phyloP scores from a whole-genome alignment of 2,797 vertebrate species.

The Mus spretus region DNA sequence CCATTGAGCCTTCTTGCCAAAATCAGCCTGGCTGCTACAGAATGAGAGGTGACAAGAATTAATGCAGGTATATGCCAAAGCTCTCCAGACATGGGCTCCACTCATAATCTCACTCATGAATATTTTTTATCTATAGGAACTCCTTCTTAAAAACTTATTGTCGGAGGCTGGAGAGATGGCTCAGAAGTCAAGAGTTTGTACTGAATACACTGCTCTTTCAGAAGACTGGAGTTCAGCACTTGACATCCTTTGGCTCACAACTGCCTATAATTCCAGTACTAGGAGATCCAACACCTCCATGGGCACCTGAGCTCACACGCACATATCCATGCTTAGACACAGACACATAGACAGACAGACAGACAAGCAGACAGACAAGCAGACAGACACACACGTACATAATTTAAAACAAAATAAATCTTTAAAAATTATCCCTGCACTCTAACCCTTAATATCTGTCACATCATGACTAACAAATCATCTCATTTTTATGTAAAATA shows the following conservation, averaged over 20 bases:
- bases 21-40: background rate
- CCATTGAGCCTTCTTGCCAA: background rate
- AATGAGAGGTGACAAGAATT: background rate
- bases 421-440: background rate
- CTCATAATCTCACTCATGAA: background rate
- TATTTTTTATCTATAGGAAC: slow-evolving; percentile 40
- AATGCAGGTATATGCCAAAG: background rate
- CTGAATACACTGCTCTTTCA: background rate
- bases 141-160: background rate
- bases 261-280: too few species aligned
- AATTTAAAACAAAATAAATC: slow-evolving; percentile 6
- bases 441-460: slow-evolving; percentile 36
- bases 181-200: background rate
- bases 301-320: background rate
- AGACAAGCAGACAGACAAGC: background rate
- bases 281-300: background rate
- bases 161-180: background rate
- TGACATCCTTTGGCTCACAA: background rate
- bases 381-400: background rate
- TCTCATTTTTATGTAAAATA: slow-evolving; percentile 58
- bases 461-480: background rate
- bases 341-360: background rate
- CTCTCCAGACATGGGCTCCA: background rate
- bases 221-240: background rate
- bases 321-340: background rate